These are phyloP conservation scores for Poecile montanus DNA, from an alignment of 2,797 vertebrate species.

Conservation along the genomic window DNA sequence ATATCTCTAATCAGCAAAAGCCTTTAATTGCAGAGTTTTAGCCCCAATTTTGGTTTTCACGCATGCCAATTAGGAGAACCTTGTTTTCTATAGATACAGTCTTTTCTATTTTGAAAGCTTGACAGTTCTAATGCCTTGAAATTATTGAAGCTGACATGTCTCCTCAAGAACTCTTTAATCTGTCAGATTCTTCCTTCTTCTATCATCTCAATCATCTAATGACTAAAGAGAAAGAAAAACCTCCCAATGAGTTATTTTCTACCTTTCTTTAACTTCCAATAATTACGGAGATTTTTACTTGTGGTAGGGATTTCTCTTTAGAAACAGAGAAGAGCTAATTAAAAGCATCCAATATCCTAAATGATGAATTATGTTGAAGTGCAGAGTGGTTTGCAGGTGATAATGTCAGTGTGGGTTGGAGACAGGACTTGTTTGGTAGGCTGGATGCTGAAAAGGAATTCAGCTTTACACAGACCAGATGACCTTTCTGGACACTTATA, in stretches of 20 bases:
- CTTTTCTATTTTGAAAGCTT: slow-evolving; percentile 50
- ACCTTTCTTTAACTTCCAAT: background rate
- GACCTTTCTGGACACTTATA: background rate
- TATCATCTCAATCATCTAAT: slow-evolving; percentile 32
- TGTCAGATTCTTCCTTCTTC: slow-evolving; percentile 37
- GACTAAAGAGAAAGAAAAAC: background rate
- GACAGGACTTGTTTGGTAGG: background rate
- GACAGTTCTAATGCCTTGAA: slow-evolving; percentile 42
- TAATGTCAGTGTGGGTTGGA: background rate
- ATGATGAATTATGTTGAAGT: background rate
- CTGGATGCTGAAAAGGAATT: background rate
- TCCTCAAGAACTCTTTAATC: slow-evolving; percentile 46
- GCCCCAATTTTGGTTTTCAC: background rate
- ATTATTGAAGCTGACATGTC: slow-evolving; percentile 41
- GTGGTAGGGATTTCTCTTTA: background rate
- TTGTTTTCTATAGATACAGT: slow-evolving; percentile 51
- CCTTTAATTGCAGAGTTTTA: background rate
- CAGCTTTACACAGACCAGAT: background rate
- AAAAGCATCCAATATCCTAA: background rate
- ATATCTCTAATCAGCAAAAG: background rate
- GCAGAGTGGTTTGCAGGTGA: background rate
- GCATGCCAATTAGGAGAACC: slow-evolving; percentile 36
- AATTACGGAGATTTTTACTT: background rate
- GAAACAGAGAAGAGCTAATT: slow-evolving; percentile 10
- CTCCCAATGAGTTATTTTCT: background rate